Evolutionary conservation across 2,797 vertebrate genomes (phyloP), one percentile per base, ranked within the genome.

Genomic region (Eutrigla gurnardus): DNA sequence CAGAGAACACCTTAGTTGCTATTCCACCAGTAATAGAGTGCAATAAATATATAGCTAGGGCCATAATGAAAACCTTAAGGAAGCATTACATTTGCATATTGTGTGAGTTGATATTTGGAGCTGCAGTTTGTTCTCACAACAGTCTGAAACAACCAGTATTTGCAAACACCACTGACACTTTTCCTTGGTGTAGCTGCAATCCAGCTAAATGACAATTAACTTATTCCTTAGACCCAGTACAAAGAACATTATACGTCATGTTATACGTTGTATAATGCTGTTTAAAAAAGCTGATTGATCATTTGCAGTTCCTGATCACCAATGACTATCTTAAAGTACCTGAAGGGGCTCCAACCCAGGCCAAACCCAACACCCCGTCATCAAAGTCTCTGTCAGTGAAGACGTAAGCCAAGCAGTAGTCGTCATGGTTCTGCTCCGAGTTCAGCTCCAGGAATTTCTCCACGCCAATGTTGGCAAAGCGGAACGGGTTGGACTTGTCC

Each of bases 371-470:
- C 58, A 99, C 98, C 1, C 98, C 98, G 53, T 99, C 98, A 71
- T 99, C 98, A 91, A 99, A 99, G 90, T 99, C 98, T 80, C 98
- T 91, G 93, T 99, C 98, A 0, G 98, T 99, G 90, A 99, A 99
- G 73, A 99, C 97, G 67, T 99, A 99, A 73, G 98, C 98, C 91
- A 99, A 92, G 87, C 98, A 99, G 91, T 99, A 99, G 89, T 99
- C 97, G 39, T 99, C 97, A 1, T 99, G 98, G 91, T 99, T 99
- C 95, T 99, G 97, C 81, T 99, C 98, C 0, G 98, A 99, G 88
- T 99, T 99, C 81, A 99, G 93, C 83, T 99, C 98, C 86, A 99
- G 92, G 86, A 99, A 99, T 91, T 99, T 99, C 86, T 99, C 98
- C 89, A 99, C 98, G 0, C 98, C 98, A 58, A 99, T 99, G 86